Evolutionary conservation across 2,797 vertebrate genomes (phyloP).

Genomic region (Anguilla obscura): DNA sequence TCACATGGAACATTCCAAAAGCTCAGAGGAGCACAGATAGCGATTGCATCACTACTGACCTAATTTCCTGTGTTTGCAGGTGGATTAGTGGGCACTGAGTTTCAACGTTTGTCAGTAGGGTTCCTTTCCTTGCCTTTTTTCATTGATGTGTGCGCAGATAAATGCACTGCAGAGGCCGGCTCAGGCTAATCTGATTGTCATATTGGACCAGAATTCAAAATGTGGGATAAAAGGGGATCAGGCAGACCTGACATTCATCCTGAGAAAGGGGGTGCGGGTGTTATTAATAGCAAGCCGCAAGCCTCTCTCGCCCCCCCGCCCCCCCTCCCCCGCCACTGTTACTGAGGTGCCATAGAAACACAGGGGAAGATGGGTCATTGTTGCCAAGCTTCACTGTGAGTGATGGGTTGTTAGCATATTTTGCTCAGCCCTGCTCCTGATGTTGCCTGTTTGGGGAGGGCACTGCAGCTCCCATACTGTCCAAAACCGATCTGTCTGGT

Average conservation of each 20-base stretch:
- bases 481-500: neutral
- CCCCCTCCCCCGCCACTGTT: neutral
- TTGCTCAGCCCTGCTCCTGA: neutral
- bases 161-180: neutral
- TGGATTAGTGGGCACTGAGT: neutral
- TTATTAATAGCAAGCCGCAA: neutral
- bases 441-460: neutral
- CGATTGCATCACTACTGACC: slow-evolving; percentile 23
- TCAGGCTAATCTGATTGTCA: neutral
- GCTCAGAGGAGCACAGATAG: neutral
- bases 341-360: neutral
- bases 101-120: neutral
- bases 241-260: neutral
- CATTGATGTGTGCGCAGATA: neutral
- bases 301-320: neutral
- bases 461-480: neutral
- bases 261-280: neutral
- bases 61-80: neutral
- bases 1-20: neutral
- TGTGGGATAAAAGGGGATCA: neutral
- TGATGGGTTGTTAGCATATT: neutral
- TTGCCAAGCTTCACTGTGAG: neutral
- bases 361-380: neutral
- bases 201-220: neutral
- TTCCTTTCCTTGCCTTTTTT: neutral